These are phyloP conservation scores for Melanotaenia maccullochi DNA, from an alignment of 2,797 vertebrate genomes.

Conservation along the genomic window DNA sequence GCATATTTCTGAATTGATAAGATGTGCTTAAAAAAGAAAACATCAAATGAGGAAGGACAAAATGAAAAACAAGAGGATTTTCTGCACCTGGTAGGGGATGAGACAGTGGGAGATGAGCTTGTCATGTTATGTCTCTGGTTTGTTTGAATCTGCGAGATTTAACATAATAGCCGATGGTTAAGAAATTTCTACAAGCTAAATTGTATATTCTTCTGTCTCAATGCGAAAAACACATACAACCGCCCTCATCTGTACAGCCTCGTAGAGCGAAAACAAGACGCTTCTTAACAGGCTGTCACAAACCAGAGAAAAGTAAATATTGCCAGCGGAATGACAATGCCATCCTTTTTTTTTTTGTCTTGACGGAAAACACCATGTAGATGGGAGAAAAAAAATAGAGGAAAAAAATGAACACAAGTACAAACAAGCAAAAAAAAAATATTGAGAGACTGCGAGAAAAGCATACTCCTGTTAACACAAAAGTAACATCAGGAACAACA, in stretches of 20 bases:
- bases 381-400: neutral
- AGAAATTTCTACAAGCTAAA: conserved; percentile 42
- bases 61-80: conserved; percentile 12
- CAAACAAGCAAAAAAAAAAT: neutral
- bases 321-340: neutral
- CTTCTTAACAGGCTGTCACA: conserved; percentile 19
- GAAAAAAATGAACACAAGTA: conserved; percentile 3
- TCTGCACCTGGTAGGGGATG: conserved; percentile 6
- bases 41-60: conserved; percentile 15
- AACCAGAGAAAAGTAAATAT: conserved; percentile 29
- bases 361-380: neutral
- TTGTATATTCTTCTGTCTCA: conserved; percentile 34
- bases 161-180: conserved; percentile 51
- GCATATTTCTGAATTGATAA: conserved; percentile 56
- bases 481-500: conserved; percentile 21
- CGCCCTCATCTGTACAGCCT: conserved; percentile 4
- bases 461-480: conserved; percentile 19
- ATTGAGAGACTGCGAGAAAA: neutral
- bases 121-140: conserved; percentile 48
- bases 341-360: neutral
- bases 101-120: conserved; percentile 46
- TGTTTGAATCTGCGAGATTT: conserved; percentile 51
- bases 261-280: conserved; percentile 22
- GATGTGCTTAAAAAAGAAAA: conserved; percentile 20
- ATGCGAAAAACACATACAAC: conserved; percentile 44